These are phyloP conservation scores for Artibeus lituratus DNA, from an alignment of 2,797 vertebrate genomes.

Conservation along the genomic window DNA sequence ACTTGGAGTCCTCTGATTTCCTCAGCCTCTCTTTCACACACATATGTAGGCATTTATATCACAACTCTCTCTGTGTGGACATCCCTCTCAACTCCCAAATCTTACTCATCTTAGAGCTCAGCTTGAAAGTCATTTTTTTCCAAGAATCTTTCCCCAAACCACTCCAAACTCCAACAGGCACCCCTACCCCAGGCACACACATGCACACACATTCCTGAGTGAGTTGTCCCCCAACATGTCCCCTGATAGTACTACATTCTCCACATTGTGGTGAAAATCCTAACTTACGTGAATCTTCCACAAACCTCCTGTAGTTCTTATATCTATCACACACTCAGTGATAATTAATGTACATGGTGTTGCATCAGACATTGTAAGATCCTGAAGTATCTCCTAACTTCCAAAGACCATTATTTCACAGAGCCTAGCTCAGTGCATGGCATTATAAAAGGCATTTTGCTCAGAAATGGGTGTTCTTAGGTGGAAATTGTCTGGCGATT, in stretches of 20 bases:
- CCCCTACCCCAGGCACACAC: fast-evolving
- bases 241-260: not conserved
- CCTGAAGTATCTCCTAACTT: not conserved
- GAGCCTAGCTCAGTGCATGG: not conserved
- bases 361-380: not conserved
- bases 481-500: not conserved
- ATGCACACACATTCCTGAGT: not conserved
- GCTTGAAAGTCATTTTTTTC: not conserved
- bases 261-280: not conserved
- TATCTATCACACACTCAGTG: not conserved
- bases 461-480: not conserved
- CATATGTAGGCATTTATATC: not conserved
- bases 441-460: not conserved
- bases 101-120: not conserved
- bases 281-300: not conserved
- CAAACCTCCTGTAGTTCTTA: not conserved
- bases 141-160: not conserved
- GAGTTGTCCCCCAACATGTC: not conserved
- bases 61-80: not conserved
- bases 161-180: not conserved
- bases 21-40: not conserved
- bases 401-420: not conserved
- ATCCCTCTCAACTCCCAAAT: not conserved
- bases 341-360: not conserved
- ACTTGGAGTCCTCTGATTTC: not conserved